phyloP scores from a whole-genome alignment of 2,888 invertebrate genomes.

The Caenorhabditis wallacei region DNA sequence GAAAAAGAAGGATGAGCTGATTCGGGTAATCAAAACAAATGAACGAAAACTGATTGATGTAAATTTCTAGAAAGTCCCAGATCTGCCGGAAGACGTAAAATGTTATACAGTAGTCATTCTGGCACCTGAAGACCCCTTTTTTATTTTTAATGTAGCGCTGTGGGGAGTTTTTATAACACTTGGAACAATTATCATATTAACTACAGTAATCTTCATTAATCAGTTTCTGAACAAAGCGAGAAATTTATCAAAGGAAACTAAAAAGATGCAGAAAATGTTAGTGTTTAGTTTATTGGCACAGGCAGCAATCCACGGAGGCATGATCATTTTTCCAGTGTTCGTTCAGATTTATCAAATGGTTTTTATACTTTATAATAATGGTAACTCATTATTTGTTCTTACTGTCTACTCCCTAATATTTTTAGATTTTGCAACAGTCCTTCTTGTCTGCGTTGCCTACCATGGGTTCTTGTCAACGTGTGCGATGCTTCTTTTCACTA shows the following conservation, averaged over 20 bases:
- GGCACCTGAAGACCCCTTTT: conserved; percentile 8
- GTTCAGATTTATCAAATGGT: neutral
- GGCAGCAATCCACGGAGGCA: neutral
- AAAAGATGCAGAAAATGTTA: neutral
- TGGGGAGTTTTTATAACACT: neutral
- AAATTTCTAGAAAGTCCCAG: neutral
- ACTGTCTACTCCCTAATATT: neutral
- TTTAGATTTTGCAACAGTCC: neutral
- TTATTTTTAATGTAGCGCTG: neutral
- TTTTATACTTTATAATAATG: neutral
- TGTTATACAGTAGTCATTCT: neutral
- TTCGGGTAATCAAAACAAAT: too few relatives aligned
- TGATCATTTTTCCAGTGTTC: neutral
- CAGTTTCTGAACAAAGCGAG: neutral
- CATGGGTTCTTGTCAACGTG: neutral
- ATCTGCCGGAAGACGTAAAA: neutral
- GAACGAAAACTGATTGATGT: too few relatives aligned
- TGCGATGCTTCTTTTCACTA: conserved; percentile 4
- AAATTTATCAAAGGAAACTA: conserved; percentile 1
- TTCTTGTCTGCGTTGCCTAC: neutral
- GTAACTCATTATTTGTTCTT: neutral
- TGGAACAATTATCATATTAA: neutral
- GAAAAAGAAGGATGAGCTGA: neutral
- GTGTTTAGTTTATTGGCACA: neutral
- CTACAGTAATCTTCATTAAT: neutral